These are phyloP conservation scores for Chionodraco myersi DNA, from an alignment of 2,113 vertebrate genomes.

Conservation along the genomic window DNA sequence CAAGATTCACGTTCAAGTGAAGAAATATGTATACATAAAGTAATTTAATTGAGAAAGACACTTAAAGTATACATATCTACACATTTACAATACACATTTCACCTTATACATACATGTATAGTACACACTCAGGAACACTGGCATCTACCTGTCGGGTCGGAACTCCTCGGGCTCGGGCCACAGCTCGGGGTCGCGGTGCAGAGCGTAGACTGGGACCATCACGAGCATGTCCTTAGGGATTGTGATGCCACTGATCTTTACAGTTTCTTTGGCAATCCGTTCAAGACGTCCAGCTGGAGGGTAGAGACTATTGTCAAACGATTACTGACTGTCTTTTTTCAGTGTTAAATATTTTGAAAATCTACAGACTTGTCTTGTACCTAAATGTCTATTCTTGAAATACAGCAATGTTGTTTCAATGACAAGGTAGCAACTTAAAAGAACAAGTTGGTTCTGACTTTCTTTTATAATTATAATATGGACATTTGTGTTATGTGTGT, in stretches of 20 bases:
- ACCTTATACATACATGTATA: neutral
- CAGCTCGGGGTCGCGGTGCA: slow-evolving; percentile 73
- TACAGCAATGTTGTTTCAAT: neutral
- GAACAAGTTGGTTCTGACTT: neutral
- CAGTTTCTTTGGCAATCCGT: slow-evolving; percentile 83
- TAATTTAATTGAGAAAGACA: no score
- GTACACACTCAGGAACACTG: neutral
- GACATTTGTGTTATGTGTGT: neutral
- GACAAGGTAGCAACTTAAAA: neutral
- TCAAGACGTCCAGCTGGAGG: slow-evolving; percentile 72
- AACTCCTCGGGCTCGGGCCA: slow-evolving; percentile 84
- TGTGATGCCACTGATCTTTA: slow-evolving; percentile 80
- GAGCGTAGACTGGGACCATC: slow-evolving; percentile 70
- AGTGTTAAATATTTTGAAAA: no score
- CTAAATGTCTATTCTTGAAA: neutral
- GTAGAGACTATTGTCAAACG: slow-evolving; percentile 68
- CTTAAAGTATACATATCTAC: neutral
- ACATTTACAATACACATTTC: neutral
- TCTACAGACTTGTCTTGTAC: neutral
- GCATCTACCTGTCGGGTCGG: slow-evolving; percentile 82
- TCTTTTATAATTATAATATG: neutral
- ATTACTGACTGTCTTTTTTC: neutral
- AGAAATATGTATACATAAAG: no score
- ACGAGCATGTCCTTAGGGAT: slow-evolving; percentile 80
- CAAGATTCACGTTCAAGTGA: no score